These are phyloP conservation scores for Chiloscyllium punctatum DNA, from an alignment of 2,797 vertebrate genomes.

Conservation along the genomic window DNA sequence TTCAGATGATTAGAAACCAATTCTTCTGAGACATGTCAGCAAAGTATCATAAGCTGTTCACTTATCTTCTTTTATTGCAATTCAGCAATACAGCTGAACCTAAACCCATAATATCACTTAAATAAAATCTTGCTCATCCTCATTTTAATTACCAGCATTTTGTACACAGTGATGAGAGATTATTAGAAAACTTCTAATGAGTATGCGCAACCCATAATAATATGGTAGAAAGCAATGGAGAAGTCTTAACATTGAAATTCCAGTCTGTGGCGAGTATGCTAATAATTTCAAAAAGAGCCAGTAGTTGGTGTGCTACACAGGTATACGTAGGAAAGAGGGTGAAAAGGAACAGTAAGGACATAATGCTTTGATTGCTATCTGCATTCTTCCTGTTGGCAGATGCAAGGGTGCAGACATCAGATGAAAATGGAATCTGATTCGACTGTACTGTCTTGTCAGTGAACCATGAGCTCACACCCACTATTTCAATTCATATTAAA, in stretches of 20 bases:
- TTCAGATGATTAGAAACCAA: not conserved
- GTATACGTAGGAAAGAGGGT: not conserved
- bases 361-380: not conserved
- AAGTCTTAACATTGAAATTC: not conserved
- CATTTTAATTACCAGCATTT: not conserved
- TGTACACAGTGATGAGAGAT: not conserved
- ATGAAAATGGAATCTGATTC: not conserved
- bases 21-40: not conserved
- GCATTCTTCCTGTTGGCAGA: not conserved
- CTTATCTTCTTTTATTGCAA: not conserved
- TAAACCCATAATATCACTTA: not conserved
- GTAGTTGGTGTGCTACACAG: not conserved
- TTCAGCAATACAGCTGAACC: not conserved
- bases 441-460: not conserved
- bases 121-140: not conserved
- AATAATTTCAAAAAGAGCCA: not conserved
- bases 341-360: not conserved
- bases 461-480: not conserved
- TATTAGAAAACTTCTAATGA: not conserved
- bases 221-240: not conserved
- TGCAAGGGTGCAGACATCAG: not conserved
- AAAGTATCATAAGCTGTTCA: not conserved
- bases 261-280: not conserved
- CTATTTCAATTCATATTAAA: not conserved
- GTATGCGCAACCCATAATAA: no score